phyloP scores from a whole-genome alignment of 2,113 vertebrate genomes.

The Trematomus loennbergii region DNA sequence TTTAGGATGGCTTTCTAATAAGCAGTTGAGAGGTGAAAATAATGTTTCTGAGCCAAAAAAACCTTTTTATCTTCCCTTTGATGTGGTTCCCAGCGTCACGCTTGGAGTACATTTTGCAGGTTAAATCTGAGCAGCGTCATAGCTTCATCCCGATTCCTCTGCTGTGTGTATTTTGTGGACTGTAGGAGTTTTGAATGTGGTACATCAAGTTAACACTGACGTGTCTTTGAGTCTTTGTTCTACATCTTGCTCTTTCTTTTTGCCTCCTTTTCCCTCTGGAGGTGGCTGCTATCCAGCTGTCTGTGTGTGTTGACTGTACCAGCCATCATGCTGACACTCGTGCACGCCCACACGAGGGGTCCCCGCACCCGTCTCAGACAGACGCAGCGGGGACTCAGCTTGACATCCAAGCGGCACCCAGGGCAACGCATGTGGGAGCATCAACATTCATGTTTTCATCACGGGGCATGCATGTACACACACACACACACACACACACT shows the following conservation, averaged over 20 bases:
- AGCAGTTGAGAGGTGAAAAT: background rate
- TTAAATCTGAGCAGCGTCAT: constrained; percentile 4
- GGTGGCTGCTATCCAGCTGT: constrained; percentile 73
- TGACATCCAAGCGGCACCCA: constrained; percentile 70
- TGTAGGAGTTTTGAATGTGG: background rate
- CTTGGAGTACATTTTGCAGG: constrained; percentile 8
- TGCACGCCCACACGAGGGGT: constrained; percentile 21
- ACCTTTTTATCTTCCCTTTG: constrained; percentile 33
- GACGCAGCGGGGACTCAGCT: constrained; percentile 56
- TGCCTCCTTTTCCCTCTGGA: constrained; percentile 44
- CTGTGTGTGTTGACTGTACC: constrained; percentile 75
- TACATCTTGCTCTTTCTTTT: constrained; percentile 42
- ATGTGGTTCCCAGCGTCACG: background rate
- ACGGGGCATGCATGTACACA: constrained; percentile 1
- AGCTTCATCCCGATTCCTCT: constrained; percentile 1
- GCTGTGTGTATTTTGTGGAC: constrained; percentile 13
- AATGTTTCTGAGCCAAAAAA: constrained; percentile 3
- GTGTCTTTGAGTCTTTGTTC: constrained; percentile 52
- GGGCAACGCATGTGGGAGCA: constrained; percentile 54
- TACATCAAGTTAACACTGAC: constrained; percentile 22
- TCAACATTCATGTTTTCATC: constrained; percentile 49
- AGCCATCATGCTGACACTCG: constrained; percentile 67
- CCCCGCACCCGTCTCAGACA: constrained; percentile 60
- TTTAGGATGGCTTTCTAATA: constrained; percentile 25
- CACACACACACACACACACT: constrained; percentile 10